Conservation (phyloP, 1,140 invertebrate genomes). For the Camponotus pennsylvanicus region DNA sequence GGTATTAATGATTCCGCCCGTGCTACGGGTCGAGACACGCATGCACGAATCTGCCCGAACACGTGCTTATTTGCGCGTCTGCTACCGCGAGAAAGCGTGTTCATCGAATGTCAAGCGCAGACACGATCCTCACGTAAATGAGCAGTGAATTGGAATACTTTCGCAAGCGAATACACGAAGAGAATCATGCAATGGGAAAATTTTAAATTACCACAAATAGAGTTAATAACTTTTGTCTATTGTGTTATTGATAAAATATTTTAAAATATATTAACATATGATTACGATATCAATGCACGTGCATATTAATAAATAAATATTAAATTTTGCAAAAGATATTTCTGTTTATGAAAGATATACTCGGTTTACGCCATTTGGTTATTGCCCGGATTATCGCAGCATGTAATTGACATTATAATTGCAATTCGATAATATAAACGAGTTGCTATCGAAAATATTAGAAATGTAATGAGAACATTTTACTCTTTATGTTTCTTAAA, state of each 20-base stretch:
- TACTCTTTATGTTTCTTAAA: neutral
- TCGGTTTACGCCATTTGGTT: constrained; percentile 6
- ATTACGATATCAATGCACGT: neutral
- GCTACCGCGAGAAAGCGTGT: constrained; percentile 28
- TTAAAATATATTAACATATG: neutral
- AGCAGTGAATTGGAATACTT: constrained; percentile 57
- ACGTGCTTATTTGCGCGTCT: constrained; percentile 39
- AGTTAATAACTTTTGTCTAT: constrained; percentile 12
- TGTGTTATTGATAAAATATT: neutral
- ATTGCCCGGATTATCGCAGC: neutral
- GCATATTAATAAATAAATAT: constrained; percentile 28
- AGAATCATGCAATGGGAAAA: neutral
- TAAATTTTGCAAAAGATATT: constrained; percentile 26
- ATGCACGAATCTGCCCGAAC: constrained; percentile 20
- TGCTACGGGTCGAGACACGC: constrained; percentile 45
- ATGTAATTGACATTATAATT: constrained; percentile 26
- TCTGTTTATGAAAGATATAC: neutral
- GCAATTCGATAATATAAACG: constrained; percentile 14
- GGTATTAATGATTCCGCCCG: constrained; percentile 58
- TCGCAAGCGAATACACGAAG: neutral
- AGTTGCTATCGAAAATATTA: neutral
- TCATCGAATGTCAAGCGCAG: constrained; percentile 61
- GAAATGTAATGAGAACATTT: neutral
- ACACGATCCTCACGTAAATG: constrained; percentile 51
- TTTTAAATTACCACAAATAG: neutral